Base-by-base conservation (phyloP, 2,797 vertebrate species). In the Xenopus petersii region DNA sequence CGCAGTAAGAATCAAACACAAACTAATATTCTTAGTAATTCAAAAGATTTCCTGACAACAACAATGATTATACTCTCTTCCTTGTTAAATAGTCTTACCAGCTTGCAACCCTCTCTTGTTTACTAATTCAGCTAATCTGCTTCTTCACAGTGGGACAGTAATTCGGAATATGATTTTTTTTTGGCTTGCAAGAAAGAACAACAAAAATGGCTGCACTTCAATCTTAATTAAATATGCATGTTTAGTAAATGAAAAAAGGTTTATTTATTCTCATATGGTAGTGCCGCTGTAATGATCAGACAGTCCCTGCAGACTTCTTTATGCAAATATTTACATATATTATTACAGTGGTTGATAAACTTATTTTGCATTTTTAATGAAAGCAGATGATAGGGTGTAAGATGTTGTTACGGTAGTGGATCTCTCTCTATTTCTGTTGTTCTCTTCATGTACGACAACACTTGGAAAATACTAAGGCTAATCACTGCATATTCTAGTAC, bases 1-100 rank as follows among this genome's bases (percentile, higher is more conserved):
- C 70, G 36, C 73, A 71, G 81, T 84, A 79, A 81, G 77, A 83
- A 74, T 82, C 71, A 77, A 61, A 81, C 61, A 71, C 58, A 78
- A 80, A 72, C 15, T 54, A 79, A 79, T 74, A 75, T 33, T 75
- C 58, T 61, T 24, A 80, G 81, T 77, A 76, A 79, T 80, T 67
- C 7, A 62, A 42, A 64, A 33, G 55, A 69, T 62, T 80, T 82
- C 64, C 24, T 21, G 21, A 21, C 21, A 21, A 21, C 21, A 82
- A 64, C 7, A 75, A 75, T 42, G 51, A 24, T 51, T 81, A 83
- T 64, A 42, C 11, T 60, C 47, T 33, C 10, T 64, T 8, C 46
- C 24, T 77, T 78, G 80, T 73, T 78, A 51, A 75, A 55, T 17
- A 54, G 73, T 36, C 12, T 56, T 69, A 42, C 8, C 48, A 69